Percentiles rank a stretch among this genome's conserved stretches.
phyloP scores from a whole-genome alignment of 2,888 invertebrate genomes.

The Ochropleura leucogaster region DNA sequence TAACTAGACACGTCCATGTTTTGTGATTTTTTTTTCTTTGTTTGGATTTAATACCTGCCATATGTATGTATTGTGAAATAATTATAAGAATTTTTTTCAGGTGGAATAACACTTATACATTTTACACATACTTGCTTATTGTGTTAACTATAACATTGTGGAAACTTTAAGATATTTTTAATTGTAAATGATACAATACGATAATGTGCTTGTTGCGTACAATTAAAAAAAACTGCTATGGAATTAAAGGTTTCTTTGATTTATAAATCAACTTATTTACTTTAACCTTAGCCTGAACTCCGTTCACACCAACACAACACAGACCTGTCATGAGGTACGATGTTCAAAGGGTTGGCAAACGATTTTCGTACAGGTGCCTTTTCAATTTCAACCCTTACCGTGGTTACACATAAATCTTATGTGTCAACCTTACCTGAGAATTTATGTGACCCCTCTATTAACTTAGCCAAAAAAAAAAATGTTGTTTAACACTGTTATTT shows the following conservation, averaged over 20 bases:
- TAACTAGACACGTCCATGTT: background rate
- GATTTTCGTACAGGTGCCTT: slow-evolving; percentile 68
- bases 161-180: too few species aligned
- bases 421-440: slow-evolving; percentile 67
- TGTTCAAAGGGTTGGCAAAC: slow-evolving; percentile 59
- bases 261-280: too few species aligned
- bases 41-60: background rate
- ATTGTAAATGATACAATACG: too few species aligned
- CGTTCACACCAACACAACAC: slow-evolving; percentile 6
- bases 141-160: too few species aligned
- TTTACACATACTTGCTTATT: too few species aligned
- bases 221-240: too few species aligned
- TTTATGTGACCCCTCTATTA: slow-evolving; percentile 74
- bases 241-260: too few species aligned
- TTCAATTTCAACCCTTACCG: slow-evolving; percentile 67
- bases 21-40: background rate
- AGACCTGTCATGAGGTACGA: slow-evolving; percentile 19
- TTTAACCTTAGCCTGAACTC: background rate
- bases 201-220: too few species aligned
- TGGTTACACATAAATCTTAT: slow-evolving; percentile 74
- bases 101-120: background rate
- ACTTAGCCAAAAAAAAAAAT: slow-evolving; percentile 61
- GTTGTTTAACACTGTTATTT: slow-evolving; percentile 13
- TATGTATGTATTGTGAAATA: background rate
- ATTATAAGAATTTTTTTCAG: background rate